A percentile compares a stretch with the other conserved stretches of the same genome.
Conservation (phyloP, 2,888 invertebrate species). For the Coenonympha glycerion region DNA sequence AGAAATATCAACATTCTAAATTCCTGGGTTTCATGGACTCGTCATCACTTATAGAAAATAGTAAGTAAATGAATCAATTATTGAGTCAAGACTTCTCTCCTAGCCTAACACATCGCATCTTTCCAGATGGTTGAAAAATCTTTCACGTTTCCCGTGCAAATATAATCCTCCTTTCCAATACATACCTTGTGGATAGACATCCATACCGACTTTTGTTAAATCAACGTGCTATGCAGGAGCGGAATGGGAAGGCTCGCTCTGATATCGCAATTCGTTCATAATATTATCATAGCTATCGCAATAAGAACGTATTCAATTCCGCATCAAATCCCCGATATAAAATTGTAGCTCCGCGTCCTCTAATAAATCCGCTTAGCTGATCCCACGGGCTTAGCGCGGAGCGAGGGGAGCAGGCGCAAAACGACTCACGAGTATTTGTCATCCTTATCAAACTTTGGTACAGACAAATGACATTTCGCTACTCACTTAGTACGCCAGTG, state of each 20-base stretch:
- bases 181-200: not conserved
- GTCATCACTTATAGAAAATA: too few relatives aligned
- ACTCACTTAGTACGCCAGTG: too few relatives aligned
- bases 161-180: too few relatives aligned
- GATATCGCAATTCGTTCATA: too few relatives aligned
- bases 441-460: constrained; percentile 4
- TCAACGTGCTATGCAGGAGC: not conserved
- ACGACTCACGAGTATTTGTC: constrained; percentile 8
- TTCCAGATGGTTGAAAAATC: too few relatives aligned
- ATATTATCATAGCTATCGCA: too few relatives aligned
- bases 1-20: too few relatives aligned
- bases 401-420: constrained; percentile 12
- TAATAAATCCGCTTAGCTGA: constrained; percentile 50
- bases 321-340: constrained; percentile 38
- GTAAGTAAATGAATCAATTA: too few relatives aligned
- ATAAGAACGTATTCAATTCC: constrained; percentile 42
- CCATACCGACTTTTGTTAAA: not conserved
- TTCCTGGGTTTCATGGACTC: too few relatives aligned
- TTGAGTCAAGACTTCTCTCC: too few relatives aligned
- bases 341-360: constrained; percentile 40
- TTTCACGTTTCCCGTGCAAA: too few relatives aligned
- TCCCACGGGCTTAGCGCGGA: constrained; percentile 16
- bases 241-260: not conserved
- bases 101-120: too few relatives aligned
- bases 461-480: not conserved